Percentiles rank a stretch among this genome's conserved stretches.
phyloP scores from a whole-genome alignment of 1,140 invertebrate genomes.

The Paraescarpia echinospica region DNA sequence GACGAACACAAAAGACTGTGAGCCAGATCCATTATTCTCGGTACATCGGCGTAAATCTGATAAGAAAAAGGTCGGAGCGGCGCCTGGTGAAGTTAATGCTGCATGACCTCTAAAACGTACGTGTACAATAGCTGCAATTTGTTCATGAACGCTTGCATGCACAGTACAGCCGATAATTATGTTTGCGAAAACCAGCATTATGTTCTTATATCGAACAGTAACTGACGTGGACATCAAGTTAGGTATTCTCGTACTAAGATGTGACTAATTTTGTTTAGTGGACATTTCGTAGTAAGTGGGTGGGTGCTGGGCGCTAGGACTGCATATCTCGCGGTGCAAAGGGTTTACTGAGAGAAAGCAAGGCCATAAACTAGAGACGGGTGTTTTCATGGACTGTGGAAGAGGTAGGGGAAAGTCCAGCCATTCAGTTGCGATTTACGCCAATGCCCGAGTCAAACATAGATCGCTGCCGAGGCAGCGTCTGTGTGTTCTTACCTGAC shows the following conservation, averaged over 20 bases:
- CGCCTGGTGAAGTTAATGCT: background rate
- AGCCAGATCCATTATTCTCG: background rate
- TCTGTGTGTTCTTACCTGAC: background rate
- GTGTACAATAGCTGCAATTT: background rate
- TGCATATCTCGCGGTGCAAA: too few relatives aligned
- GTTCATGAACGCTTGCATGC: background rate
- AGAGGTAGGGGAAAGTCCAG: too few relatives aligned
- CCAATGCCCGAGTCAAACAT: background rate
- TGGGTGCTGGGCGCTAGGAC: background rate
- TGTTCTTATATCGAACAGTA: background rate
- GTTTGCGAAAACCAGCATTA: background rate
- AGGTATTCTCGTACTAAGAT: background rate
- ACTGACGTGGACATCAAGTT: background rate
- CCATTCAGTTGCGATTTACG: background rate
- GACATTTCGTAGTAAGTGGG: background rate
- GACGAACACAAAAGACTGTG: background rate
- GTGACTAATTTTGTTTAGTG: background rate
- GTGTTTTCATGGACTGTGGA: too few relatives aligned
- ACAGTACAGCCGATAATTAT: too few relatives aligned
- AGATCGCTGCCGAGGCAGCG: background rate
- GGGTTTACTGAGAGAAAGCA: too few relatives aligned
- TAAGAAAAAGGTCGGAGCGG: background rate
- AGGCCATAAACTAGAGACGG: too few relatives aligned
- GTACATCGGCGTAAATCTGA: background rate
- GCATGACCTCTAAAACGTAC: background rate